Evolutionary conservation across 2,888 invertebrate species (phyloP), one percentile per base, ranked within the genome.

Genomic region (Seladonia tumulorum): DNA sequence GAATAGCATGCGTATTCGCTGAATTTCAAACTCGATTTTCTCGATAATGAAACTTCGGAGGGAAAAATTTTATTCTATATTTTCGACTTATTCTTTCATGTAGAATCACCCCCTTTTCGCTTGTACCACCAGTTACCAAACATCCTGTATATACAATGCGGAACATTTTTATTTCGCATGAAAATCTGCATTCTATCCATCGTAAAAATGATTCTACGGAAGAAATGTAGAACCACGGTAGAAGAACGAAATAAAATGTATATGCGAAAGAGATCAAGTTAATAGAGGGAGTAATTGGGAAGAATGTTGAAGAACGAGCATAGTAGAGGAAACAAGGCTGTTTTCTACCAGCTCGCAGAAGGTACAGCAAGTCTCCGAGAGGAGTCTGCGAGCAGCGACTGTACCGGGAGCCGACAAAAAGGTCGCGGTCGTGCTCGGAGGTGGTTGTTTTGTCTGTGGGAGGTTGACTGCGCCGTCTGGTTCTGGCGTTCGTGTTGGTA

Each of bases 381-480:
- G 72, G 22, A 49, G 60, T 22, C 45, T 87, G 68, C 84, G 63
- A 60, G 80, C 73, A 57, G 53, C 66, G 89, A 89, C 89, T 89
- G 89, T 89, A 89, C 88, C 88, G n/a, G 80, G 85, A 85, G 87
- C 74, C 76, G 80, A 80, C 89, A 86, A 91, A 88, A 91, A 91
- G 90, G 88, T 90, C 89, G 86, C 71, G 87, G 82, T 88, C 87
- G 82, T 86, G 88, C 76, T 49, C 42, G 86, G 81, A 82, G 87
- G 88, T 86, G 86, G 89, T 88, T 90, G 91, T 90, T 92, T 92
- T 88, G 88, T 90, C 89, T 86, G 89, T 85, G 83, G 87, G 87
- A 88, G 86, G 88, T 87, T 87, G 90, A 85, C 88, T 87, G 88
- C 87, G 83, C 68, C 89, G 86, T 91, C 91, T 91, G 89, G 91